Conservation (phyloP, 2,888 invertebrate genomes). For the Theretra japonica region DNA sequence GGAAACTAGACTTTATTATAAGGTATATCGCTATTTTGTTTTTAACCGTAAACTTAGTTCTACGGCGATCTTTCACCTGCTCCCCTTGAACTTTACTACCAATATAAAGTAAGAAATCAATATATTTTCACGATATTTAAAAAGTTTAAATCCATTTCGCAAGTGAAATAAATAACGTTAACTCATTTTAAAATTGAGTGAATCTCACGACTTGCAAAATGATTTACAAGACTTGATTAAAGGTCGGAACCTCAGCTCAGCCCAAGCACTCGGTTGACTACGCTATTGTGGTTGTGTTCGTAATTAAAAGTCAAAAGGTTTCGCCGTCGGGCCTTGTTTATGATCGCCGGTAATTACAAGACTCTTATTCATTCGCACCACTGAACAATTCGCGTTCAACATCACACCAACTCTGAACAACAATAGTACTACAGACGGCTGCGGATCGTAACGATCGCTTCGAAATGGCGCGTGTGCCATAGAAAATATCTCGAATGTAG, state of each 20-base stretch:
- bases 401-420: slow-evolving; percentile 40
- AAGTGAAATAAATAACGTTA: slow-evolving; percentile 34
- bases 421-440: slow-evolving; percentile 43
- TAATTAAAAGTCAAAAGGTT: slow-evolving; percentile 77
- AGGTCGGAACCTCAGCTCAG: slow-evolving; percentile 57
- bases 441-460: slow-evolving; percentile 34
- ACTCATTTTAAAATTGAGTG: slow-evolving; percentile 40
- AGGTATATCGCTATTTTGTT: not conserved
- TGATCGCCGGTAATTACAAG: slow-evolving; percentile 64
- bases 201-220: slow-evolving; percentile 34
- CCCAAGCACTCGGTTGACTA: slow-evolving; percentile 47
- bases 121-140: slow-evolving; percentile 14
- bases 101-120: not conserved
- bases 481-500: slow-evolving; percentile 43
- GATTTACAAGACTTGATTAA: slow-evolving; percentile 66
- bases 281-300: slow-evolving; percentile 61
- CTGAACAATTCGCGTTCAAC: slow-evolving; percentile 61
- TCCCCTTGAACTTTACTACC: not conserved
- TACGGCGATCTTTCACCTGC: not conserved
- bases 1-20: not conserved
- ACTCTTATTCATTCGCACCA: slow-evolving; percentile 50
- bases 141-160: not conserved
- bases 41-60: no score
- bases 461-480: slow-evolving; percentile 36
- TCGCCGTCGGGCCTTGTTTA: slow-evolving; percentile 64